A percentile compares a stretch with the other conserved stretches of the same genome.
These are phyloP conservation scores for Psix sp. DNA, from an alignment of 1,140 invertebrate genomes.

Conservation along the genomic window DNA sequence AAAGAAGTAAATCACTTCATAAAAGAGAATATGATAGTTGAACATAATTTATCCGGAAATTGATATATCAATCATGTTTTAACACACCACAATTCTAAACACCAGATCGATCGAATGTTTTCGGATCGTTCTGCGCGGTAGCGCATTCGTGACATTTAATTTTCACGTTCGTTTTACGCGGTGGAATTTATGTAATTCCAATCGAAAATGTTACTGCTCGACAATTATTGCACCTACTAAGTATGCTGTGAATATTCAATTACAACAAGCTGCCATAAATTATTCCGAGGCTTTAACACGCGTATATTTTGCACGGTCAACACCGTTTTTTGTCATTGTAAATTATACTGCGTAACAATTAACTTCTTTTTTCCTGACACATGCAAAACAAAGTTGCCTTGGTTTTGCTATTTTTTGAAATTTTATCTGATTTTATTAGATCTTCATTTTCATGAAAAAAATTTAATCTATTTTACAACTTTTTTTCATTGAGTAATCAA, in stretches of 20 bases:
- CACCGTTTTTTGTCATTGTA: slow-evolving; percentile 18
- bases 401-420: slow-evolving; percentile 8
- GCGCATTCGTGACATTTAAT: slow-evolving; percentile 56
- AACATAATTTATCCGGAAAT: no score
- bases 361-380: slow-evolving; percentile 19
- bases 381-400: slow-evolving; percentile 47
- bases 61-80: slow-evolving; percentile 35
- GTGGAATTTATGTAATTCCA: slow-evolving; percentile 49
- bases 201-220: slow-evolving; percentile 50
- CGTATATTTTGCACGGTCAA: slow-evolving; percentile 42
- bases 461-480: slow-evolving; percentile 1
- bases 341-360: slow-evolving; percentile 36
- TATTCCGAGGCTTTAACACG: slow-evolving; percentile 49
- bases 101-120: slow-evolving; percentile 38
- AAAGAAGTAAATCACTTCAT: no score
- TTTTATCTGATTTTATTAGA: no score
- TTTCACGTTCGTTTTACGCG: slow-evolving; percentile 46
- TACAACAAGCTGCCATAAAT: slow-evolving; percentile 35
- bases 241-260: slow-evolving; percentile 56
- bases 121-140: slow-evolving; percentile 47
- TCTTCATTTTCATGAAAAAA: no score
- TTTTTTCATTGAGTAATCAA: no score
- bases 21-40: no score
- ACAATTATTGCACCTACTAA: slow-evolving; percentile 57
- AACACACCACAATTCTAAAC: slow-evolving; percentile 17